Evolutionary conservation across 2,113 vertebrate species (phyloP).

Genomic region (Lagenorhynchus albirostris): DNA sequence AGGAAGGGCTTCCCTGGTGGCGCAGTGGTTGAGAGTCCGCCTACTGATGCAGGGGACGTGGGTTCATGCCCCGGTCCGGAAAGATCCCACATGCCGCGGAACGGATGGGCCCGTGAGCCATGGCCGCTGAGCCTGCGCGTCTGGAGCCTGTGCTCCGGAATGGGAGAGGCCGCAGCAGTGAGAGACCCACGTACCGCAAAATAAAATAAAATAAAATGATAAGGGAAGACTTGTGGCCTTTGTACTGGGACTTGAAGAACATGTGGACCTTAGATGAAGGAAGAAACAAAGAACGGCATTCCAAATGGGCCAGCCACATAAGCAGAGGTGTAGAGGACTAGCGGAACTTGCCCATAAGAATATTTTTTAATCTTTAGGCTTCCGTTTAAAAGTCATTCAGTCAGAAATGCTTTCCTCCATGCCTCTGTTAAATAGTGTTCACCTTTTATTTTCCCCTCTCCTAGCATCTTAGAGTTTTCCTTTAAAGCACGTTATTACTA

Average conservation of each 20-base stretch:
- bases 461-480: background rate
- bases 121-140: too few species aligned
- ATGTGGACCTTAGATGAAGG: background rate
- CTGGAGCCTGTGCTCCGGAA: too few species aligned
- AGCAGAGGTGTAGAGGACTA: background rate
- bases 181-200: too few species aligned
- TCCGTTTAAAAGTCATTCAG: background rate
- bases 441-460: background rate
- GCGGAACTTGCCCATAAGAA: background rate
- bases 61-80: too few species aligned
- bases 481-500: background rate
- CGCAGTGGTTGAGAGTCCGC: too few species aligned
- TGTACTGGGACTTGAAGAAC: background rate
- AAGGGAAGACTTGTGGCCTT: background rate
- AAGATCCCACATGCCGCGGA: too few species aligned
- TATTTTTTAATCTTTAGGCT: background rate
- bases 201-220: background rate
- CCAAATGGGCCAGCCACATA: background rate
- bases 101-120: too few species aligned
- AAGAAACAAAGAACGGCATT: background rate
- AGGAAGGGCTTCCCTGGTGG: background rate
- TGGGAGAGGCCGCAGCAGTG: too few species aligned
- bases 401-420: background rate
- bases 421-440: background rate
- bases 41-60: too few species aligned